These are phyloP conservation scores for Nebria brevicollis DNA, from an alignment of 2,888 invertebrate genomes.

Conservation along the genomic window DNA sequence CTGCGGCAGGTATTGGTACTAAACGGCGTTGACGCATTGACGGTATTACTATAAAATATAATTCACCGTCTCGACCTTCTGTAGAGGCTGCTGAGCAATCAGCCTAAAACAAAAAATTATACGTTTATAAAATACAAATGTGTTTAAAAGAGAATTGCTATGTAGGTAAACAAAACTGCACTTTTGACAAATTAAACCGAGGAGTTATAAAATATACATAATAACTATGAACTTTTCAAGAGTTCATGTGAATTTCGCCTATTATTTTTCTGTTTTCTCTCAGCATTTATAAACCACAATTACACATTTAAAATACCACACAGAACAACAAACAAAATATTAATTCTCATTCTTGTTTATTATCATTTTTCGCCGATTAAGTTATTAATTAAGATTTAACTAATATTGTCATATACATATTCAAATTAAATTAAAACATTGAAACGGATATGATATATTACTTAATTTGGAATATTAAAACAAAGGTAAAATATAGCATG, in stretches of 20 bases:
- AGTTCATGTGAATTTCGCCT: not conserved
- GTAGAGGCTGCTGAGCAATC: slow-evolving; percentile 80
- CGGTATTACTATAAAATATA: slow-evolving; percentile 86
- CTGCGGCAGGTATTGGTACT: slow-evolving; percentile 85
- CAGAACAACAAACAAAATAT: too few relatives aligned
- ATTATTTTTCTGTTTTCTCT: not conserved
- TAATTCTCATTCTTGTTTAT: too few relatives aligned
- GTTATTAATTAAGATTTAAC: too few relatives aligned
- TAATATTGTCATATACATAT: too few relatives aligned
- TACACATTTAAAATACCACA: not conserved
- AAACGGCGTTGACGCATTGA: slow-evolving; percentile 81
- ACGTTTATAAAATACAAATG: not conserved
- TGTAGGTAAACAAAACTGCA: not conserved
- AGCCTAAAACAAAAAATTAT: slow-evolving; percentile 68
- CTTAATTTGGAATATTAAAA: not conserved
- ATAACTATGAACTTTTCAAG: too few relatives aligned
- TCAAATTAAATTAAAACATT: too few relatives aligned
- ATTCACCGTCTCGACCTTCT: slow-evolving; percentile 83
- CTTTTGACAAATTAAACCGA: not conserved
- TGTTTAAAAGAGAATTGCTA: not conserved
- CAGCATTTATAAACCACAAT: not conserved
- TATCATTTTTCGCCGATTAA: too few relatives aligned
- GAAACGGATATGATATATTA: too few relatives aligned
- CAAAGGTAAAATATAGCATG: not conserved
- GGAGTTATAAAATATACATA: too few relatives aligned